These are phyloP conservation scores for Silurus glanis DNA, from an alignment of 2,113 vertebrate species.

Conservation along the genomic window DNA sequence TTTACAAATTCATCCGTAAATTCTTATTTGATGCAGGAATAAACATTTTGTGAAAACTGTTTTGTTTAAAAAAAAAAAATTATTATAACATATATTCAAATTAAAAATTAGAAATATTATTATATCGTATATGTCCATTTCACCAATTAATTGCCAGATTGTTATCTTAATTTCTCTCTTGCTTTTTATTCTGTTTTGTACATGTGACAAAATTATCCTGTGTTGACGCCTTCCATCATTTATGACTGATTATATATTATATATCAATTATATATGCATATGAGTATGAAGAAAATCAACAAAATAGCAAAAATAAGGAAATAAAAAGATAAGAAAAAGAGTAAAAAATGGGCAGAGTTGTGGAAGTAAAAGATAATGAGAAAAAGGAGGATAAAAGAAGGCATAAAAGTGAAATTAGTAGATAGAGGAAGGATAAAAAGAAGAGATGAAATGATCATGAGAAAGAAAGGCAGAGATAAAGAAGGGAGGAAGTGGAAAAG, in stretches of 20 bases:
- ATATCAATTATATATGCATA: neutral
- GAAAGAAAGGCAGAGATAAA: neutral
- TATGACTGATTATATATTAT: neutral
- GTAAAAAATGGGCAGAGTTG: neutral
- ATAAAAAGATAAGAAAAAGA: neutral
- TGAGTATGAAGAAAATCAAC: neutral
- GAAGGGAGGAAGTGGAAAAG: conserved; percentile 62
- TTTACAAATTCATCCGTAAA: too few species aligned
- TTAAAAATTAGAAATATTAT: too few species aligned
- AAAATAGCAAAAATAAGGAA: neutral
- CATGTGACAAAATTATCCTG: neutral
- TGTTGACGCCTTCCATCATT: neutral
- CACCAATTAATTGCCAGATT: neutral
- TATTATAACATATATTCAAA: too few species aligned
- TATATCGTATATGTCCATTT: neutral
- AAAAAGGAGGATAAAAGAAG: conserved; percentile 21
- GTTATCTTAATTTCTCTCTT: neutral
- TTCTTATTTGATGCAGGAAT: too few species aligned
- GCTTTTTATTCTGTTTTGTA: neutral
- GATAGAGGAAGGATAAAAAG: conserved; percentile 26
- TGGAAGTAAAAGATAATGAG: conserved; percentile 35
- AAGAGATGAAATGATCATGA: neutral
- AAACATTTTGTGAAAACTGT: too few species aligned
- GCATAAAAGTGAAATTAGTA: conserved; percentile 26
- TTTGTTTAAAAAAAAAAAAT: too few species aligned